Percentiles rank a stretch among this genome's conserved stretches.
phyloP scores from a whole-genome alignment of 2,888 invertebrate genomes.

The Leptinotarsa rubiginosa region DNA sequence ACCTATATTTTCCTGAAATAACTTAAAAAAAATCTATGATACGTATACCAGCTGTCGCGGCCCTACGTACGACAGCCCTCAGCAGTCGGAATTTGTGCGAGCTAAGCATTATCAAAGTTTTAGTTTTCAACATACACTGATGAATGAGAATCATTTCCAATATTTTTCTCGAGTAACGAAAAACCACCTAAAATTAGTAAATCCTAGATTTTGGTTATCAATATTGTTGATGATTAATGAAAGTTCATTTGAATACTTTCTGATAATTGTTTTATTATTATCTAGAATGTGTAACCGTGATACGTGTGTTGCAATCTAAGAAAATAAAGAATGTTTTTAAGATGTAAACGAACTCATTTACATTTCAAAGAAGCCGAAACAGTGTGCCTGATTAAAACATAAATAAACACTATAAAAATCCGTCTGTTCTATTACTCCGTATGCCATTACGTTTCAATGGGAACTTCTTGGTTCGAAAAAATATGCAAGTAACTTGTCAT shows the following conservation, averaged over 20 bases:
- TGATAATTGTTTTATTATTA: background rate
- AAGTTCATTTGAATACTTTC: background rate
- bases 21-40: no score
- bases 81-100: no score
- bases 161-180: no score
- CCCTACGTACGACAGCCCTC: no score
- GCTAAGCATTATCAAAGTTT: no score
- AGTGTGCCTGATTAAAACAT: conserved; percentile 49
- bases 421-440: conserved; percentile 39
- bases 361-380: conserved; percentile 39
- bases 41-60: no score
- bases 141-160: no score
- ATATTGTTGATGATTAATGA: background rate
- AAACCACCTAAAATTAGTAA: no score
- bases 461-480: conserved; percentile 38
- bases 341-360: background rate
- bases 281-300: background rate
- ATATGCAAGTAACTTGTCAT: conserved; percentile 37
- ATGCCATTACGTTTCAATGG: conserved; percentile 41
- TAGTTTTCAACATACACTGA: no score
- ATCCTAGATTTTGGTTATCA: no score
- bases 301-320: background rate
- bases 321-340: conserved; percentile 6
- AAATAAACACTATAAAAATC: conserved; percentile 52
- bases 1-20: no score